Evolutionary conservation across 2,888 invertebrate species (phyloP), one percentile per base, ranked within the genome.

Genomic region (Agonopterix alstromeriana): DNA sequence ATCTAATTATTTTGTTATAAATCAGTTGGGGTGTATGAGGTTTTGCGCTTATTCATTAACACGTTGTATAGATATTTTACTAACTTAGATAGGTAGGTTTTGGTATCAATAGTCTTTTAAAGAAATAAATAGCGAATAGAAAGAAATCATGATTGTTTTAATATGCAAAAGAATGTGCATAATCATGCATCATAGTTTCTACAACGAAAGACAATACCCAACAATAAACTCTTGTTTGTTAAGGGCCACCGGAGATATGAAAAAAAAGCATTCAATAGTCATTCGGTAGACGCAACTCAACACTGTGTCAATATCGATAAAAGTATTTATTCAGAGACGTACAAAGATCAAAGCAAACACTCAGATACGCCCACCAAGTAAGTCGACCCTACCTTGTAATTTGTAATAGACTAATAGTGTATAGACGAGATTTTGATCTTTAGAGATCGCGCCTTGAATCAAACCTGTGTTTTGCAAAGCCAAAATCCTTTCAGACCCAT

Each of bases 301-400:
- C 74, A 79, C 81, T 82, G 72, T 73, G 80, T 84, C 77, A 86
- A 87, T 77, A 85, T 66, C 69, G 82, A 82, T 85, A 83, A 85
- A 86, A 84, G 85, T 87, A 79, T 86, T 87, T 87, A 75, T 75
- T 70, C 67, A 73, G 72, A 79, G 75, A 70, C 75, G 71, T 79
- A 85, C 82, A 85, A 84, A 83, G 84, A 82, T 80, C 79, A 71
- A 61, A 61, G 82, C 65, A 83, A 86, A 86, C 78, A 85, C 77
- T 82, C 56, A 53, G 64, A 58, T 58, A 76, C 83, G 79, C 83
- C 86, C 73, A 84, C 82, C 63, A 55, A 59, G 63, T 57, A 51
- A 58, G 61, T 58, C 62, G 56, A 65, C 61, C 56, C 56, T 58
- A 63, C 67, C 62, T 73, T 76, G 77, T 79, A 43, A 48, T 42